phyloP scores from a whole-genome alignment of 1,140 invertebrate genomes.

The Artemia franciscana region DNA sequence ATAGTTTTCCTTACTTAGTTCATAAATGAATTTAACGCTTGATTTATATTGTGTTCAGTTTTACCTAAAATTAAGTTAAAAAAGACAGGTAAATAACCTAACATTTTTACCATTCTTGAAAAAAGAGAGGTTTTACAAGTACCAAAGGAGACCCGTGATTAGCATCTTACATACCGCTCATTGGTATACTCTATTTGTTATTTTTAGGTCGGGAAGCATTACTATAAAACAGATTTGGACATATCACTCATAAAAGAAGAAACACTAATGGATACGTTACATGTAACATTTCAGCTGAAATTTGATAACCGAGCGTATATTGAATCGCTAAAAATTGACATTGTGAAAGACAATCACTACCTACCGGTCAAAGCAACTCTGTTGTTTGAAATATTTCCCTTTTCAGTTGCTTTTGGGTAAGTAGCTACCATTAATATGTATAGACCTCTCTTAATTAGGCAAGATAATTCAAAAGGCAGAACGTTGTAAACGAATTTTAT shows the following conservation, averaged over 20 bases:
- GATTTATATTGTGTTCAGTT: too few relatives aligned
- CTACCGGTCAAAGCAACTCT: slow-evolving; percentile 62
- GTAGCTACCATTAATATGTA: slow-evolving; percentile 10
- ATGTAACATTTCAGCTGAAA: slow-evolving; percentile 73
- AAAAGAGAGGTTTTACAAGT: too few relatives aligned
- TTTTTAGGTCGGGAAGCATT: slow-evolving; percentile 52
- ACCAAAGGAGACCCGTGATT: too few relatives aligned
- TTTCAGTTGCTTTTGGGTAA: slow-evolving; percentile 84
- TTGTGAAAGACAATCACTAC: slow-evolving; percentile 63
- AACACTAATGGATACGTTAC: slow-evolving; percentile 62
- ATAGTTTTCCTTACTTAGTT: too few relatives aligned
- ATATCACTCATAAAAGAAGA: slow-evolving; percentile 71
- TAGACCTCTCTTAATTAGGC: too few relatives aligned
- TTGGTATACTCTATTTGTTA: slow-evolving; percentile 7
- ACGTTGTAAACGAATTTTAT: too few relatives aligned
- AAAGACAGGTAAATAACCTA: too few relatives aligned
- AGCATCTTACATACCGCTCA: too few relatives aligned
- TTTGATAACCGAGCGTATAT: slow-evolving; percentile 67
- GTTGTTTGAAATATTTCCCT: slow-evolving; percentile 90
- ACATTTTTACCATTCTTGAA: too few relatives aligned
- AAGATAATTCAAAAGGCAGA: too few relatives aligned
- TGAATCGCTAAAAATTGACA: slow-evolving; percentile 25
- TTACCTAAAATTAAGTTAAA: too few relatives aligned
- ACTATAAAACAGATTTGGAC: slow-evolving; percentile 77
- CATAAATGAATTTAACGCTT: too few relatives aligned